Evolutionary conservation across 1,140 invertebrate species (phyloP).

Genomic region (Grapholita molesta): DNA sequence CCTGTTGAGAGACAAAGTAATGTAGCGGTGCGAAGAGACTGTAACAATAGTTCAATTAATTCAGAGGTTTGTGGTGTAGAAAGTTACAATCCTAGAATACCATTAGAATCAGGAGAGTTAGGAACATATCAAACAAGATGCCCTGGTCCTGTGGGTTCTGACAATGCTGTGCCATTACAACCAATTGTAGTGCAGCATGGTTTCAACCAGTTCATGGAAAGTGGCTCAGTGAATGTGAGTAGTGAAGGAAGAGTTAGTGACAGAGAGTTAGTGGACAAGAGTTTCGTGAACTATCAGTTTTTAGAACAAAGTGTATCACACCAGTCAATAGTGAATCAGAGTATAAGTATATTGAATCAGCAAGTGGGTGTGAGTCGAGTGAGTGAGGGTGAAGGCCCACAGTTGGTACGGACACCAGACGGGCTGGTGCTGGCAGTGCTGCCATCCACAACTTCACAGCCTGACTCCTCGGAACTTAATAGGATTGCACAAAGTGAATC

Average conservation of each 20-base stretch:
- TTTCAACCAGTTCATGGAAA: conserved; percentile 55
- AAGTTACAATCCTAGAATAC: conserved; percentile 46
- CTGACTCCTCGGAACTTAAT: conserved; percentile 36
- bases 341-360: conserved; percentile 75
- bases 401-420: conserved; percentile 69
- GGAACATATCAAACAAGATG: conserved; percentile 53
- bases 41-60: conserved; percentile 28
- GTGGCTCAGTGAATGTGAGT: conserved; percentile 49
- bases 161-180: conserved; percentile 55
- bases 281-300: conserved; percentile 74
- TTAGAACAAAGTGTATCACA: conserved; percentile 75
- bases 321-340: conserved; percentile 76
- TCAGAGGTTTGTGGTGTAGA: conserved; percentile 52
- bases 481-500: conserved; percentile 57
- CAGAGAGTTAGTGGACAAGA: conserved; percentile 56
- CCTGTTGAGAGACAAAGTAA: conserved; percentile 23
- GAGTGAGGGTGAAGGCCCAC: conserved; percentile 56
- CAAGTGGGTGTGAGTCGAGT: conserved; percentile 68
- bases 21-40: conserved; percentile 44
- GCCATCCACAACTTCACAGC: conserved; percentile 47
- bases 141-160: conserved; percentile 34
- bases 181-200: conserved; percentile 41
- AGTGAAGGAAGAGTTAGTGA: conserved; percentile 55
- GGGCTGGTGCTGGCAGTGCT: conserved; percentile 73
- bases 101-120: conserved; percentile 44